Percentiles rank a stretch among this genome's conserved stretches.
phyloP scores from a whole-genome alignment of 2,888 invertebrate species.

The Tachina fera region DNA sequence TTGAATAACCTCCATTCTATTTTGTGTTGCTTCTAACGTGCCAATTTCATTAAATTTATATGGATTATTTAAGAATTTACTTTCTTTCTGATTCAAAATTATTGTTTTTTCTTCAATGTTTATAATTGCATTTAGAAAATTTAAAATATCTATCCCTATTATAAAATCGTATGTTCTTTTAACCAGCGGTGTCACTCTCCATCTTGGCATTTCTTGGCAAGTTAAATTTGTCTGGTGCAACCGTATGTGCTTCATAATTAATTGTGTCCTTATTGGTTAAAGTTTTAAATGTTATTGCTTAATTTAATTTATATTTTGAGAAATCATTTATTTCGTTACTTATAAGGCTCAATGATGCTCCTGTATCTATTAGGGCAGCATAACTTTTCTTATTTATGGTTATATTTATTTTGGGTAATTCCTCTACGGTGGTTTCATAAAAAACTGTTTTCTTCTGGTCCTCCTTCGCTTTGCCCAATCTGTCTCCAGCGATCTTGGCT shows the following conservation, averaged over 20 bases:
- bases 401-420: conserved; percentile 6
- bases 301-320: not conserved
- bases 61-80: conserved; percentile 3
- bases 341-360: not conserved
- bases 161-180: conserved; percentile 19
- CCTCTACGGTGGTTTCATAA: not conserved
- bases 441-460: conserved; percentile 4
- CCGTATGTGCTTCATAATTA: not conserved
- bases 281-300: conserved; percentile 3
- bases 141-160: not conserved
- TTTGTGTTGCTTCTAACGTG: not conserved
- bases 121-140: not conserved
- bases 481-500: not conserved
- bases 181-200: not conserved
- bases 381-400: conserved; percentile 1
- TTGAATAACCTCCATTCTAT: not conserved
- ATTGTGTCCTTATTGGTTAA: not conserved
- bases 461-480: conserved; percentile 1
- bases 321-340: too few relatives aligned
- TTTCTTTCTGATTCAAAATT: conserved; percentile 13
- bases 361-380: conserved; percentile 7
- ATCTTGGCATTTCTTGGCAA: not conserved
- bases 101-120: not conserved
- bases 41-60: conserved; percentile 18
- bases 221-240: conserved; percentile 17